Evolutionary conservation across 2,113 vertebrate species (phyloP).

Genomic region (Microtus ochrogaster): DNA sequence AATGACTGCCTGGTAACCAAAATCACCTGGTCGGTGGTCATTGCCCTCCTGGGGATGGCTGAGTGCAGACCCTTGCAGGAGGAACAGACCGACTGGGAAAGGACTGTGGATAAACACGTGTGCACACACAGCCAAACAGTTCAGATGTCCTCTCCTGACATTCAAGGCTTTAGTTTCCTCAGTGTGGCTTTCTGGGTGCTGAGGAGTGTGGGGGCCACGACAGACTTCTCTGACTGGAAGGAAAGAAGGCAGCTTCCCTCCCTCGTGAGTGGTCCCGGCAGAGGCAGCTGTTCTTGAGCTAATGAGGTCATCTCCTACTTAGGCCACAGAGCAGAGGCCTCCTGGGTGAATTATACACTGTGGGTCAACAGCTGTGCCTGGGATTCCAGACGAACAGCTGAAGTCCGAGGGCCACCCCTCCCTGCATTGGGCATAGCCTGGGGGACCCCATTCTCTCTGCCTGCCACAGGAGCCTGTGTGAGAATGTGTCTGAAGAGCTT

Average conservation of each 20-base stretch:
- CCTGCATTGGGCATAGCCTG: accelerated
- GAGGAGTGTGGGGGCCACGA: not conserved
- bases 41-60: not conserved
- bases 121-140: not conserved
- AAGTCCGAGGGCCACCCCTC: not conserved
- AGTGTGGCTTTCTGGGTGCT: not conserved
- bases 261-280: not conserved
- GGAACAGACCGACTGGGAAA: not conserved
- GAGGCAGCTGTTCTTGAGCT: not conserved
- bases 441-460: not conserved
- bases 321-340: not conserved
- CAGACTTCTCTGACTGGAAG: not conserved
- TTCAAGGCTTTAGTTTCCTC: not conserved
- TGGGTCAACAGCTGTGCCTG: conserved; percentile 20
- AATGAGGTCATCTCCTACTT: conserved; percentile 22
- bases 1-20: not conserved
- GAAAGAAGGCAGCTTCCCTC: not conserved
- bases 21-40: not conserved
- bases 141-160: not conserved
- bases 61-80: not conserved
- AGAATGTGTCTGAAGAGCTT: not conserved
- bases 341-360: not conserved
- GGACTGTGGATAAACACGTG: not conserved
- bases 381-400: not conserved
- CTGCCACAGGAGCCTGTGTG: not conserved